These are phyloP conservation scores for Labrus mixtus DNA, from an alignment of 2,113 vertebrate species.

Conservation along the genomic window DNA sequence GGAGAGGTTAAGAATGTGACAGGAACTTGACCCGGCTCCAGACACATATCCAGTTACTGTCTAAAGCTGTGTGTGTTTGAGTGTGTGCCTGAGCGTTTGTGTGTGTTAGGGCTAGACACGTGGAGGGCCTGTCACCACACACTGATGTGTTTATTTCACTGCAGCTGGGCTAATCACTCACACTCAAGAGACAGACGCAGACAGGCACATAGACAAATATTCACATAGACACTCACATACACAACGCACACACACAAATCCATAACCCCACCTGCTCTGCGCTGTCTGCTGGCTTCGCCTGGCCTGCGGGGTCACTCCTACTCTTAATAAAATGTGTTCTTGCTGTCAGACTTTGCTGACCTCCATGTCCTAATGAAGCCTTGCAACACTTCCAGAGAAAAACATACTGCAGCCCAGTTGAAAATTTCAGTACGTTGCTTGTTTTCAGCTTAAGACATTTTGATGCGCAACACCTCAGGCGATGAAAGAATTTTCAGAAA, in stretches of 20 bases:
- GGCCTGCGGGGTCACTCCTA: conserved; percentile 53
- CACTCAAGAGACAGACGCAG: conserved; percentile 63
- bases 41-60: conserved; percentile 68
- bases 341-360: conserved; percentile 23
- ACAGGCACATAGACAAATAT: conserved; percentile 57
- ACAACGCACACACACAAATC: conserved; percentile 16
- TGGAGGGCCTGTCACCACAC: conserved; percentile 77
- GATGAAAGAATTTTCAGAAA: background rate
- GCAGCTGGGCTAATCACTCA: conserved; percentile 81
- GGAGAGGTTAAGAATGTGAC: conserved; percentile 74
- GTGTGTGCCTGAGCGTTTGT: conserved; percentile 25
- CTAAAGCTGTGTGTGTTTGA: conserved; percentile 29
- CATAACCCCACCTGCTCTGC: conserved; percentile 54
- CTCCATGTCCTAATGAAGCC: conserved; percentile 28
- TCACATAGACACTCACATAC: conserved; percentile 20
- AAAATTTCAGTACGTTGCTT: conserved; percentile 7
- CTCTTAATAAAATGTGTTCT: conserved; percentile 43
- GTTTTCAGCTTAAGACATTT: background rate
- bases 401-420: background rate
- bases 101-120: conserved; percentile 34
- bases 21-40: conserved; percentile 68
- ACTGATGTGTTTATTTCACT: conserved; percentile 80
- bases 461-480: background rate
- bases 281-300: conserved; percentile 41
- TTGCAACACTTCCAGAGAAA: conserved; percentile 11